Base-by-base conservation (phyloP, 1,140 invertebrate species). In the Temnothorax nylanderi region DNA sequence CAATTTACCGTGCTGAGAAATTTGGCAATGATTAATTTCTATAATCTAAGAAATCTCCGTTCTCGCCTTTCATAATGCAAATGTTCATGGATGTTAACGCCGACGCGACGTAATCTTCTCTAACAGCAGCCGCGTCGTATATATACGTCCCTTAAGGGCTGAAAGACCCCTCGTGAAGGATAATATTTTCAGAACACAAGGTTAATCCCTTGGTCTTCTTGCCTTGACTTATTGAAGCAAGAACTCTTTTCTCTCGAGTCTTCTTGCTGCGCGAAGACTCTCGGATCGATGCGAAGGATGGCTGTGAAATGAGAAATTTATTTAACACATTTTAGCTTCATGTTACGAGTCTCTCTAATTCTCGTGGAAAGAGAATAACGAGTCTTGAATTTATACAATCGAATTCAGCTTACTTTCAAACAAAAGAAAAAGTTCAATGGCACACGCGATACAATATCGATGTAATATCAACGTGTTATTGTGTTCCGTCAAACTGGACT, bases 161-260 rank as follows among this genome's bases (percentile, higher is more conserved):
- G 80, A 10, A 74, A 82, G 44, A 74, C 54, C 56, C 56, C 47
- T 75, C 7, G 54, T 26, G 41, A 34, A 60, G 41, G 44, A 84
- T 84, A 84, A 84, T 84, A 84, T 84, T 84, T 84, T 84, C 80
- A 84, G 80, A 84, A 62, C 41, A 84, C 80, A 84, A 74, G 69
- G 54, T 84, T 84, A 84, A 74, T 84, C 69, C 54, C 69, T 78
- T 21, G 80, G 51, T 84, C 41, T 74, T 75, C 62, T 7, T 60
- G 26, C n/a, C 80, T 60, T 84, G 54, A 75, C 80, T 84, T 84
- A 84, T 84, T 84, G 69, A 84, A 84, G 80, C 69, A 56, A 75
- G 54, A 72, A 37, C 41, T 75, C 41, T 60, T 84, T 49, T 49
- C 69, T 49, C 69, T 74, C 69, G 7, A 37, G 64, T 44, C 6